Percentiles rank a stretch among this genome's conserved stretches.
Conservation (phyloP, 2,888 invertebrate genomes). For the Buathra laborator region DNA sequence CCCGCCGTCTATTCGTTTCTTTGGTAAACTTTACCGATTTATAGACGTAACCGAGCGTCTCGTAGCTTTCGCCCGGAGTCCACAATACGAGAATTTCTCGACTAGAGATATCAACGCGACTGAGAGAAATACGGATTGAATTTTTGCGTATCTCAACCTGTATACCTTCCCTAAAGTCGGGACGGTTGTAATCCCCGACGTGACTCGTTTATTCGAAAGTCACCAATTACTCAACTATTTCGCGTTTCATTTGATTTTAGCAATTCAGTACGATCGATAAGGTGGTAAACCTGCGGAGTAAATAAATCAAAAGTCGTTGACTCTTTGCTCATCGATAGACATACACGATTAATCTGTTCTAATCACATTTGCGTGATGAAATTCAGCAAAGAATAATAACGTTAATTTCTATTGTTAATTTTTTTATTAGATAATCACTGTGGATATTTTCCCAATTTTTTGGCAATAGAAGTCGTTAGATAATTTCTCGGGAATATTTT, state of each 20-base stretch:
- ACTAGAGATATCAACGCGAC: slow-evolving; percentile 6
- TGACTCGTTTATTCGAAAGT: slow-evolving; percentile 10
- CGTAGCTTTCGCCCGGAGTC: slow-evolving; percentile 30
- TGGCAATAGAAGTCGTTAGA: no score
- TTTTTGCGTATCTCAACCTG: background rate
- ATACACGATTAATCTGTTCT: background rate
- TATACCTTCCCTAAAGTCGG: slow-evolving; percentile 11
- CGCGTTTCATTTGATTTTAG: slow-evolving; percentile 13
- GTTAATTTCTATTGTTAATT: background rate
- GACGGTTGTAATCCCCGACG: slow-evolving; percentile 30
- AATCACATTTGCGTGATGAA: no score
- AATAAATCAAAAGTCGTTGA: slow-evolving; percentile 1
- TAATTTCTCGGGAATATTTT: no score
- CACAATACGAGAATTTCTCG: slow-evolving; percentile 35
- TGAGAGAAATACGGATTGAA: slow-evolving; percentile 22
- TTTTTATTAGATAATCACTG: background rate
- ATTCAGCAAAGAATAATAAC: background rate
- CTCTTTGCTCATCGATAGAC: background rate
- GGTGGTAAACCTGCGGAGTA: background rate
- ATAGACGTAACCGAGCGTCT: slow-evolving; percentile 27
- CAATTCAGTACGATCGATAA: slow-evolving; percentile 7
- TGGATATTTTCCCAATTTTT: no score
- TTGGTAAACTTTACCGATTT: slow-evolving; percentile 55
- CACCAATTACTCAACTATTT: slow-evolving; percentile 28
- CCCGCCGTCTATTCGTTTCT: slow-evolving; percentile 27